phyloP scores from a whole-genome alignment of 2,888 invertebrate genomes.

The Cheilosia scutellata region DNA sequence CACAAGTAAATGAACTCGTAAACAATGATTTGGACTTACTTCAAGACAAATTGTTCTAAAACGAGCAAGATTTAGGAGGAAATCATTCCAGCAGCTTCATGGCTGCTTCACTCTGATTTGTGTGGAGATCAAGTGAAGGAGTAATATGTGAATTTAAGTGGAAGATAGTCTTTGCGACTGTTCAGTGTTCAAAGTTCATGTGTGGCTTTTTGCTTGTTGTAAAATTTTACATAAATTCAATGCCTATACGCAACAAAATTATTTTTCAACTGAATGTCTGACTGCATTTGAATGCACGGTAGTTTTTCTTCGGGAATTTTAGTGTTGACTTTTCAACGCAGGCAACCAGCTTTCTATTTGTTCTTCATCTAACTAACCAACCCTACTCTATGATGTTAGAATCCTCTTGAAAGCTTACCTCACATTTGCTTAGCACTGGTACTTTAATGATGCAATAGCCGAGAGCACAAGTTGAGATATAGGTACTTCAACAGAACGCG shows the following conservation, averaged over 20 bases:
- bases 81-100: conserved; percentile 20
- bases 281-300: too few relatives aligned
- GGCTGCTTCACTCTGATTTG: conserved; percentile 28
- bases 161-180: background rate
- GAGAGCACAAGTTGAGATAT: too few relatives aligned
- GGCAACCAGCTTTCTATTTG: too few relatives aligned
- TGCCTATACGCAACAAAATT: background rate
- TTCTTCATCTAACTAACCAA: too few relatives aligned
- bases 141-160: background rate
- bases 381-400: too few relatives aligned
- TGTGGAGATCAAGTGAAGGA: background rate
- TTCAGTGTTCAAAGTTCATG: background rate
- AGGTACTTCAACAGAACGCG: background rate
- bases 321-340: too few relatives aligned
- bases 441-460: too few relatives aligned
- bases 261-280: background rate
- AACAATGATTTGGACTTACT: conserved; percentile 62
- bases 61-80: conserved; percentile 7
- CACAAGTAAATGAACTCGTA: conserved; percentile 51
- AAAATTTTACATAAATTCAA: background rate
- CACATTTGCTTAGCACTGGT: too few relatives aligned
- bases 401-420: too few relatives aligned
- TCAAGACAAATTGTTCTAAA: conserved; percentile 62
- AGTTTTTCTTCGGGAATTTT: too few relatives aligned
- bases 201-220: background rate